Evolutionary conservation across 2,113 vertebrate species (phyloP), one percentile per base, ranked within the genome.

Genomic region (Tachuris rubrigastra): DNA sequence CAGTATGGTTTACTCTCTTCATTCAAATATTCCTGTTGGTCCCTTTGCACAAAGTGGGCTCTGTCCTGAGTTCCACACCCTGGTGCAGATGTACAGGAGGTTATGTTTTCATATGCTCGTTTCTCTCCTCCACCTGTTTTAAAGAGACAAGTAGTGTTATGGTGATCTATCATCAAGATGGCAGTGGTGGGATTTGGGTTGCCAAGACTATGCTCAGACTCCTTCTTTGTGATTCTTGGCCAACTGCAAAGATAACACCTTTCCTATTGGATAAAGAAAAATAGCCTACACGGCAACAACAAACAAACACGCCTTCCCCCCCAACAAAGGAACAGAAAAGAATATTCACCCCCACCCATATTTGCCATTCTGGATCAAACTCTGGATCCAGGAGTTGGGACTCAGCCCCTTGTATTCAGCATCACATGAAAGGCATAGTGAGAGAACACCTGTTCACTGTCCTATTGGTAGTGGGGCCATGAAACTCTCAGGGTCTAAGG

Each of bases 1-100:
- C 90, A 73, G 39, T 14, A n/a, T 56, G 17, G 56, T 89, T 94
- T 92, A 52, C 94, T 76, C 14, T 73, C 75, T 91, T 79, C 24
- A 31, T 79, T 31, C 4, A 10, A 69, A 53, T 2, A 8, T 67
- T 86, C 55, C 60, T 52, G n/a, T 52, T 76, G 41, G 30, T 76
- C 37, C 0, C 0, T 72, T 85, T 23, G 28, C n/a, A 72, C 37
- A 50, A 33, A 20, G 2, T 0, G 3, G 78, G 24, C 76, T 86
- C 62, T 44, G 24, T 56, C 63, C 25, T 0, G 2, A 25, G 19
- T 47, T 83, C 55, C n/a, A 56, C 28, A n/a, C 19, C 2, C 2
- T 17, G 22, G 12, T 83, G 44, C n/a, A 75, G 30, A 21, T 47
- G 39, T 44, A n/a, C 65, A 44, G 42, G 35, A 90, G 8, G 49